Evolutionary conservation across 2,113 vertebrate species (phyloP), one percentile per base, ranked within the genome.

Genomic region (Grantiella picta): DNA sequence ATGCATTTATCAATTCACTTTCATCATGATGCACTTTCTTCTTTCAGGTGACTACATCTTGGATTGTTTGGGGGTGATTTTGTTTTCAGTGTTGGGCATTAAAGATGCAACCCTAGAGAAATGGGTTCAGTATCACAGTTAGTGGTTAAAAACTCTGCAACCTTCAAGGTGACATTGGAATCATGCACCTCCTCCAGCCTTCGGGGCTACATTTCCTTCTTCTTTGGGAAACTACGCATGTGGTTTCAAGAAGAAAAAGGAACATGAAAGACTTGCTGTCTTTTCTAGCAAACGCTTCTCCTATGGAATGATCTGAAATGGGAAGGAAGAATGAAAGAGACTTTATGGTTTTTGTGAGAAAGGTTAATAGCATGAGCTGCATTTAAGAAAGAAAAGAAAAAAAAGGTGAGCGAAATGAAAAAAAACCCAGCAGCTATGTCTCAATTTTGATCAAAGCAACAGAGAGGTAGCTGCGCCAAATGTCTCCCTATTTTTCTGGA

Each of bases 341-440:
- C 40, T 96, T 94, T 70, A 84, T n/a, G 87, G 45, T n/a, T 91
- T 91, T 85, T 79, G 44, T 68, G 40, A 71, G 35, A 87, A 79
- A 88, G n/a, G 25, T 80, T 95, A 93, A 92, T 63, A 64, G 63
- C 59, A 82, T 73, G 33, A 56, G 18, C 42, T 56, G 11, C 59
- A 42, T 57, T 90, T 64, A 80, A 80, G 75, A 88, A 82, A 76
- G 11, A 61, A 57, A 78, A 87, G 2, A 5, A 21, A 85, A 57
- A 85, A 57, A 9, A 15, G 5, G 36, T 54, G 29, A 82, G 4
- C 18, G 21, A 88, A 91, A 88, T 38, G 3, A 36, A 71, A 2
- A 60, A 59, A 65, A 59, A 4, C 2, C 0, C 38, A 82, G 78
- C 23, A 86, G 36, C 16, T 65, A 18, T 76, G 18, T 50, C 75